Evolutionary conservation across 2,888 invertebrate genomes (phyloP).

Genomic region (Tolmerus cingulatus): DNA sequence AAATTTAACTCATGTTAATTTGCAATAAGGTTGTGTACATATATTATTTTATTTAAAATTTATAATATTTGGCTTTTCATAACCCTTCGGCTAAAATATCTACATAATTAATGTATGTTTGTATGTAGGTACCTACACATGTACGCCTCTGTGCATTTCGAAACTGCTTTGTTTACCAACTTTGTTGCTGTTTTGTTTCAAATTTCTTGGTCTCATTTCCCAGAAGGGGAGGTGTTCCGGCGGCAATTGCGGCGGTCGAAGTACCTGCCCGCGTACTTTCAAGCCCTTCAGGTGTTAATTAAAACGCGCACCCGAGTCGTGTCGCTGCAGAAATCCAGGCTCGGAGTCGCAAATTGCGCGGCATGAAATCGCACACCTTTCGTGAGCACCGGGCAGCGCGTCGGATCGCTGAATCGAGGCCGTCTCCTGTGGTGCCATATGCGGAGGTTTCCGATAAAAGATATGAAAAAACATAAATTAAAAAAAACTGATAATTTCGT

Average conservation of each 20-base stretch:
- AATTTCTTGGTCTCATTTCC: background rate
- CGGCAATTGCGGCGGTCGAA: background rate
- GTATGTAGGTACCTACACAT: too few relatives aligned
- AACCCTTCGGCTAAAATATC: too few relatives aligned
- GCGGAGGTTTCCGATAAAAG: conserved; percentile 1
- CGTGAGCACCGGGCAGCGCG: background rate
- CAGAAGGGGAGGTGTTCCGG: background rate
- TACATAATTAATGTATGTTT: too few relatives aligned
- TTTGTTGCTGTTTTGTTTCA: background rate
- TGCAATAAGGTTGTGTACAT: too few relatives aligned
- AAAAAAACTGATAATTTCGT: conserved; percentile 48
- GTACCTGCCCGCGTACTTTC: background rate
- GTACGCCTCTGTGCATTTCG: background rate
- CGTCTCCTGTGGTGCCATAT: conserved; percentile 2
- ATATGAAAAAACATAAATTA: background rate
- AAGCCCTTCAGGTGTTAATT: background rate
- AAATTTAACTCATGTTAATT: too few relatives aligned
- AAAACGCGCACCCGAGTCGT: background rate
- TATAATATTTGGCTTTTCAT: too few relatives aligned
- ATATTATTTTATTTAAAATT: too few relatives aligned
- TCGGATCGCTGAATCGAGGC: conserved; percentile 15
- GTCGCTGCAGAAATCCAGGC: background rate
- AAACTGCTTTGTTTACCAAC: background rate
- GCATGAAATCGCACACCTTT: conserved; percentile 15
- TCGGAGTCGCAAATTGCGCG: background rate